Evolutionary conservation across 2,888 invertebrate genomes (phyloP).

Genomic region (Spisula solida): DNA sequence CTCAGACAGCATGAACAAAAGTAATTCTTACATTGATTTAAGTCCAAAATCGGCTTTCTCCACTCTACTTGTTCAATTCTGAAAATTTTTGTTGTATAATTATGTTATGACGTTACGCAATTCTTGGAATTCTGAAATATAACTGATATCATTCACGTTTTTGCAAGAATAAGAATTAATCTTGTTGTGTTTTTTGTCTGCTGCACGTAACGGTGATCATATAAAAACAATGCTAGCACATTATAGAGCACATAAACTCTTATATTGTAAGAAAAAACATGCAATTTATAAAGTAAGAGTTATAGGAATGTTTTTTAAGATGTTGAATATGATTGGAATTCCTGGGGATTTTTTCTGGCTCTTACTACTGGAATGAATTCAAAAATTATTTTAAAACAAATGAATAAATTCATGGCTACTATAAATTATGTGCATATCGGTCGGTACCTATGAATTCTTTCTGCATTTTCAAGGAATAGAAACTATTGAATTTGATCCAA

Average conservation of each 20-base stretch:
- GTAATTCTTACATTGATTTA: too few species aligned
- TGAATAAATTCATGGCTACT: not conserved
- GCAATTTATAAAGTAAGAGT: not conserved
- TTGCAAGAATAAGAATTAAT: not conserved
- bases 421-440: too few species aligned
- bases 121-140: not conserved
- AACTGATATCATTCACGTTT: not conserved
- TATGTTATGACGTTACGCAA: not conserved
- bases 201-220: not conserved
- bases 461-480: too few species aligned
- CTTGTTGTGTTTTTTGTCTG: conserved; percentile 8
- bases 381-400: not conserved
- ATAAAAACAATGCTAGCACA: not conserved
- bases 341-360: not conserved
- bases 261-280: not conserved
- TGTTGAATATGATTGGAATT: not conserved
- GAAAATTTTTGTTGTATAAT: too few species aligned
- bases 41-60: too few species aligned
- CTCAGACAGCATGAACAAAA: too few species aligned
- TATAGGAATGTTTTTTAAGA: not conserved
- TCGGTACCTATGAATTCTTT: too few species aligned
- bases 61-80: too few species aligned
- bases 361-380: not conserved
- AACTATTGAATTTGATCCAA: too few species aligned
- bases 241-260: not conserved